A percentile compares a stretch with the other conserved stretches of the same genome.
Evolutionary conservation across 2,113 vertebrate genomes (phyloP).

Genomic region (Silurus asotus): DNA sequence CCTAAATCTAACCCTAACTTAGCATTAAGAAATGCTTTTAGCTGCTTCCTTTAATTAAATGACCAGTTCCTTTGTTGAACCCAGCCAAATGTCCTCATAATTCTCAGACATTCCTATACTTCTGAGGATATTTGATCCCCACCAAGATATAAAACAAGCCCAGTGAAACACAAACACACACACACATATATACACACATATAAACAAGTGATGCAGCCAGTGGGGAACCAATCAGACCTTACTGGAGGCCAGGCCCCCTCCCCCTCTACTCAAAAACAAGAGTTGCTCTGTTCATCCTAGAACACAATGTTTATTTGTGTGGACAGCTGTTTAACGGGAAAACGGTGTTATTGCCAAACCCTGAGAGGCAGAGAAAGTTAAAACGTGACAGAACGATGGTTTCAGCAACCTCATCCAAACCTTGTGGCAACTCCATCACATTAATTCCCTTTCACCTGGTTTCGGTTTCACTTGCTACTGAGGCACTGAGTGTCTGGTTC

Average conservation of each 20-base stretch:
- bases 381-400: background rate
- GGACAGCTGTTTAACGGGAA: constrained; percentile 57
- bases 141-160: background rate
- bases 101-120: background rate
- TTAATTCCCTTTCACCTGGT: constrained; percentile 11
- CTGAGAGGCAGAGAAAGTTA: constrained; percentile 4
- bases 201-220: constrained; percentile 9
- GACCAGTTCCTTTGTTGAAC: background rate
- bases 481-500: background rate
- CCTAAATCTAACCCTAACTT: background rate
- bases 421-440: background rate
- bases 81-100: background rate
- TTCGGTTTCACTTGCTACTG: background rate
- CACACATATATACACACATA: background rate
- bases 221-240: constrained; percentile 30
- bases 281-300: constrained; percentile 54
- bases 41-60: background rate
- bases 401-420: background rate
- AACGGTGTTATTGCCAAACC: constrained; percentile 26
- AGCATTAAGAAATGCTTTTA: background rate
- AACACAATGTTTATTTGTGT: constrained; percentile 65
- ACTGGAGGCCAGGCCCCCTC: constrained; percentile 16
- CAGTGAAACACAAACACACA: background rate
- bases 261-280: constrained; percentile 47
- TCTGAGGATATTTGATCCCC: background rate